Conservation (phyloP, 2,113 vertebrate species). For the Malurus elegans region DNA sequence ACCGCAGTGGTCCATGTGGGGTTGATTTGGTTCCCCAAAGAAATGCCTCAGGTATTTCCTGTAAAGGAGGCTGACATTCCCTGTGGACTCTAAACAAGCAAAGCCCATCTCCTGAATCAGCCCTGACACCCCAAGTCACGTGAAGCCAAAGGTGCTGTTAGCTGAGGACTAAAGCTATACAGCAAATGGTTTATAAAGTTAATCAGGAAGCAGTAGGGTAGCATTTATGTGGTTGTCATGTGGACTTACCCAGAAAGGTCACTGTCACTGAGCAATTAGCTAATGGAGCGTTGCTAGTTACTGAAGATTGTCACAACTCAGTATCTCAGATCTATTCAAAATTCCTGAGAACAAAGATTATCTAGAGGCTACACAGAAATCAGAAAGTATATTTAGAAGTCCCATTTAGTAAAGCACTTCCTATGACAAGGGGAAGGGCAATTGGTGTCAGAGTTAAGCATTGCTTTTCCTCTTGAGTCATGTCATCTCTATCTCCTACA, state of each 20-base stretch:
- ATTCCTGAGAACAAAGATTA: slow-evolving; percentile 54
- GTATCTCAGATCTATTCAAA: not conserved
- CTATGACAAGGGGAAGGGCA: not conserved
- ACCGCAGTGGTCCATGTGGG: rapidly evolving
- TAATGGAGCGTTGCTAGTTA: slow-evolving; percentile 63
- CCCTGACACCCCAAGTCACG: not conserved
- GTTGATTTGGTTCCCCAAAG: not conserved
- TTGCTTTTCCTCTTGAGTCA: not conserved
- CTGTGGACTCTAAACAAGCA: not conserved
- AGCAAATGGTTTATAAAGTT: slow-evolving; percentile 22
- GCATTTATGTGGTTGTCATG: slow-evolving; percentile 13
- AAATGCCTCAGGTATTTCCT: not conserved
- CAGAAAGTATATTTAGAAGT: slow-evolving; percentile 28
- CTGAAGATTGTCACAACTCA: slow-evolving; percentile 9
- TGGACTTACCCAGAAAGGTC: slow-evolving; percentile 8
- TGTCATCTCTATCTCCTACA: not conserved
- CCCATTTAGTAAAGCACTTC: not conserved
- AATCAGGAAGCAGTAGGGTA: slow-evolving; percentile 13
- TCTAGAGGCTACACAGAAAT: not conserved
- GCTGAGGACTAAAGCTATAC: not conserved
- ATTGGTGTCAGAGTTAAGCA: not conserved
- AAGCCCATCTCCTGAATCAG: not conserved
- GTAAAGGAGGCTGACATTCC: not conserved
- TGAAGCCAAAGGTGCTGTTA: slow-evolving; percentile 5
- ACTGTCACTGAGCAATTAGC: slow-evolving; percentile 63